Percentiles rank a stretch among this genome's conserved stretches.
These are phyloP conservation scores for Cyprinodon diabolis DNA, from an alignment of 2,797 vertebrate genomes.

Conservation along the genomic window DNA sequence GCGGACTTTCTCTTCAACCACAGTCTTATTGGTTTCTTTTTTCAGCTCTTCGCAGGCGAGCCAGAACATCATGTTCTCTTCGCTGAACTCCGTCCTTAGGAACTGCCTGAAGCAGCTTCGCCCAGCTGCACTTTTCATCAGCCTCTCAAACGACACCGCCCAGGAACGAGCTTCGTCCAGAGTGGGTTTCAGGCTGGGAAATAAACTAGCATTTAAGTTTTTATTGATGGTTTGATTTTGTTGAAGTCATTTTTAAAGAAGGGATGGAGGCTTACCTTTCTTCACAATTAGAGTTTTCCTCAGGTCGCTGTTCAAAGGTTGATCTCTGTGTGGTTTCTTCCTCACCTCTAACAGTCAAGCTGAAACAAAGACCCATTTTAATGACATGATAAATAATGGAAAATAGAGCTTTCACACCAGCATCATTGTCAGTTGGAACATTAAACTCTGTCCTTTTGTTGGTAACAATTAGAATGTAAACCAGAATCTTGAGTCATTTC, in stretches of 20 bases:
- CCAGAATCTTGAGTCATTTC: background rate
- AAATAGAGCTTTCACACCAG: conserved; percentile 23
- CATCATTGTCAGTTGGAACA: background rate
- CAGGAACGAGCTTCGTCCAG: conserved; percentile 91
- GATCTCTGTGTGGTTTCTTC: conserved; percentile 81
- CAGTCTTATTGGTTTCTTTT: conserved; percentile 90
- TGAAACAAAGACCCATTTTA: conserved; percentile 56
- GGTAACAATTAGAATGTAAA: background rate
- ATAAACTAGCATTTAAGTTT: conserved; percentile 6
- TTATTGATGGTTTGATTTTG: background rate
- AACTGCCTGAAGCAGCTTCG: conserved; percentile 92
- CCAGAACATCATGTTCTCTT: conserved; percentile 99
- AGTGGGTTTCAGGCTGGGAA: conserved; percentile 84
- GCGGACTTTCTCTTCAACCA: conserved; percentile 93
- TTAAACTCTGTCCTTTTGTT: background rate
- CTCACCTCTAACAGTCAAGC: conserved; percentile 92
- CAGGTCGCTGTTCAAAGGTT: conserved; percentile 83
- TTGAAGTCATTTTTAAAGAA: background rate
- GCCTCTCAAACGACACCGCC: conserved; percentile 90
- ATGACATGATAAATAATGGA: background rate
- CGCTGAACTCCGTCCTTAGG: conserved; percentile 95
- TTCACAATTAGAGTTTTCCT: conserved; percentile 82
- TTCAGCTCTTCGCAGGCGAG: conserved; percentile 96
- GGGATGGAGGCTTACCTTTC: conserved; percentile 82
- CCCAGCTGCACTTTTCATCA: conserved; percentile 92